A percentile compares a stretch with the other conserved stretches of the same genome.
These are phyloP conservation scores for Trissonchulus sp. DNA, from an alignment of 2,888 invertebrate genomes.

Conservation along the genomic window DNA sequence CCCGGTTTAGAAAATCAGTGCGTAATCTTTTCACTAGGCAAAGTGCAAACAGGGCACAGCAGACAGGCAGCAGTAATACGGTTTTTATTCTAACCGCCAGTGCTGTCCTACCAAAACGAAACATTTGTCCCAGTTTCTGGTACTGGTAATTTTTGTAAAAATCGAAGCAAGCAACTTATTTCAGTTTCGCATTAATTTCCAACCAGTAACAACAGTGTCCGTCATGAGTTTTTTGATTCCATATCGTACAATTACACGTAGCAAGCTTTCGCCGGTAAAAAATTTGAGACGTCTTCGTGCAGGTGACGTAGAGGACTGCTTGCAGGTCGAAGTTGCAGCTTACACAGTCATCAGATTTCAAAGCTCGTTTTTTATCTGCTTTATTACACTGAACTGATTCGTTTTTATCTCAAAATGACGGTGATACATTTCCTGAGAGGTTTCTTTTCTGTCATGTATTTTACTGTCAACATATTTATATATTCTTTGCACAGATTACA, in stretches of 20 bases:
- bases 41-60: not conserved
- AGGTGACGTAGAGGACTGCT: not conserved
- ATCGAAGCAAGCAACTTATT: not conserved
- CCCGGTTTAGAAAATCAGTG: not conserved
- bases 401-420: conserved; percentile 20
- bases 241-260: not conserved
- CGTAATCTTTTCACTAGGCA: not conserved
- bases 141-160: not conserved
- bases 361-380: too few relatives aligned
- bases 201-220: conserved; percentile 17
- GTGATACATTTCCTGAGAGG: conserved; percentile 13
- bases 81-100: conserved; percentile 18
- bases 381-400: too few relatives aligned
- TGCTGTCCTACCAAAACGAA: not conserved
- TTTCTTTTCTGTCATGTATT: conserved; percentile 6
- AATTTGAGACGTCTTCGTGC: not conserved
- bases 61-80: not conserved
- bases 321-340: conserved; percentile 17
- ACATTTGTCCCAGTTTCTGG: not conserved
- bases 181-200: conserved; percentile 3
- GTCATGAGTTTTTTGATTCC: not conserved
- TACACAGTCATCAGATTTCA: too few relatives aligned
- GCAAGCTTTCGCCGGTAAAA: conserved; percentile 20
- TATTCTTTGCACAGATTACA: conserved; percentile 16
- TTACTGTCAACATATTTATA: conserved; percentile 15